Conservation (phyloP, 2,888 invertebrate species). For the Coleophora deauratella region DNA sequence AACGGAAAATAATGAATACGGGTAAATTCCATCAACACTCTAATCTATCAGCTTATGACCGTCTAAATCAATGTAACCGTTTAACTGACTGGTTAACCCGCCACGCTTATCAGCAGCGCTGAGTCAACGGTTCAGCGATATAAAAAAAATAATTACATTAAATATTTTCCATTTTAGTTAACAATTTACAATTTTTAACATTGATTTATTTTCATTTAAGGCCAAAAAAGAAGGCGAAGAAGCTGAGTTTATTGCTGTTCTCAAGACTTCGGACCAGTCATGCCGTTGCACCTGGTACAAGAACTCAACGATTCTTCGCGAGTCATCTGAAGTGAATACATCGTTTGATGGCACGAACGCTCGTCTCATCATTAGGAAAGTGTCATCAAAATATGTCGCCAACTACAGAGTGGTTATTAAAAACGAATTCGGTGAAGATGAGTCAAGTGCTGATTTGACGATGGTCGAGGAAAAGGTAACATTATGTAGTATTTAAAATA, state of each 20-base stretch:
- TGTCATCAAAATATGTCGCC: slow-evolving; percentile 84
- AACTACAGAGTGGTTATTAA: slow-evolving; percentile 89
- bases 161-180: too few relatives aligned
- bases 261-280: slow-evolving; percentile 84
- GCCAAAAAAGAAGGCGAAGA: slow-evolving; percentile 76
- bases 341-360: slow-evolving; percentile 89
- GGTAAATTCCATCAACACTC: too few relatives aligned
- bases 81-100: too few relatives aligned
- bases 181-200: too few relatives aligned
- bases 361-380: slow-evolving; percentile 83
- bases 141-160: too few relatives aligned
- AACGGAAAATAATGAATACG: too few relatives aligned
- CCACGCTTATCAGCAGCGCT: too few relatives aligned
- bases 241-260: slow-evolving; percentile 83
- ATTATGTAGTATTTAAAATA: neutral
- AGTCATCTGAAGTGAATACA: slow-evolving; percentile 84
- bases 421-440: slow-evolving; percentile 94
- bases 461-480: slow-evolving; percentile 77
- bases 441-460: slow-evolving; percentile 88
- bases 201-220: slow-evolving; percentile 23
- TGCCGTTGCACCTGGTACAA: slow-evolving; percentile 91
- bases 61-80: too few relatives aligned
- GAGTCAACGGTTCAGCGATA: too few relatives aligned
- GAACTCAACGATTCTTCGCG: slow-evolving; percentile 83
- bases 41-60: too few relatives aligned